Evolutionary conservation across 2,888 invertebrate species (phyloP), one percentile per base, ranked within the genome.

Genomic region (Drosophila suboccidentalis): DNA sequence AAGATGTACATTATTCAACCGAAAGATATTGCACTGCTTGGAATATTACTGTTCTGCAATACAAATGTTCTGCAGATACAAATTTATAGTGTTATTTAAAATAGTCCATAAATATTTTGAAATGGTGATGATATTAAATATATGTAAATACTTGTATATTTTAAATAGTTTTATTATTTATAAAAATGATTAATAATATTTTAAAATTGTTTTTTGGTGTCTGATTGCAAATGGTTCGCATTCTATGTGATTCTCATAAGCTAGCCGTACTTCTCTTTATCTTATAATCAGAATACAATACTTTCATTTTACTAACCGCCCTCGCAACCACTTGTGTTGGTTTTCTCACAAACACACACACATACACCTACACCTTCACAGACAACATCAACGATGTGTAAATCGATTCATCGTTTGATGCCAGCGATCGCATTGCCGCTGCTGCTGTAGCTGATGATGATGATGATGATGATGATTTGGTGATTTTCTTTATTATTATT

Each of bases 401-500:
- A 89, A 87, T 87, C 89, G 89, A 89, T 87, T 89, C 80, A 76
- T 75, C 82, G 85, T 80, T 89, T 87, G 84, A 78, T 68, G 80
- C 75, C 64, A 64, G 67, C 69, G 75, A 83, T 86, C 75, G 66
- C 64, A 47, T 61, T 66, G 71, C 50, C 66, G 71, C 44, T 39
- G 63, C 51, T 53, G 70, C 58, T 59, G 83, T 55, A 11, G 44
- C 44, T 57, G 55, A 63, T 82, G 76, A 54, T 87, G 87, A 54
- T 87, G 87, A 78, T 85, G 85, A 80, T 86, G 87, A 87, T 89
- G 89, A 86, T 86, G 89, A 86, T 86, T 89, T 86, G 86, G 85
- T 87, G 86, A 86, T 89, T 89, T 89, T 86, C 87, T 87, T 87
- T 86, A 86, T 86, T 86, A 89, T 86, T 86, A 89, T 86, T 86